Percentiles rank a stretch among this genome's conserved stretches.
Evolutionary conservation across 2,113 vertebrate genomes (phyloP).

Genomic region (Erpornis zantholeuca): DNA sequence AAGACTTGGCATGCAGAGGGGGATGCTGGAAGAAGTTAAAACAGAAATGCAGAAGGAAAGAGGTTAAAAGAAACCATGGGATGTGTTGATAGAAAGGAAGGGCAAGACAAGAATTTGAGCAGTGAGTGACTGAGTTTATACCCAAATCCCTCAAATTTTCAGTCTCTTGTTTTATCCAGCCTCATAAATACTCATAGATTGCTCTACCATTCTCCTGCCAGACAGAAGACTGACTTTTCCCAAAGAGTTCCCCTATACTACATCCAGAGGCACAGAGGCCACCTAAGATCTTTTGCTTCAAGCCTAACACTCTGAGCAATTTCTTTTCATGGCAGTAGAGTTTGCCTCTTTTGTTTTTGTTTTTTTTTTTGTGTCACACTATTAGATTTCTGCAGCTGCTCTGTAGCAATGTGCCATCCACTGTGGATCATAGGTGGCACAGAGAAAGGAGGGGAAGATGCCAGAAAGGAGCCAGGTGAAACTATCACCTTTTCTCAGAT

Average conservation of each 20-base stretch:
- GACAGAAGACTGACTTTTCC: not conserved
- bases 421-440: not conserved
- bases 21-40: not conserved
- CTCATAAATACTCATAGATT: not conserved
- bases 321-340: not conserved
- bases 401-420: not conserved
- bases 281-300: not conserved
- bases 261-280: not conserved
- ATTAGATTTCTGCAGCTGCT: not conserved
- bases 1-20: not conserved
- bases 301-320: not conserved
- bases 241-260: not conserved
- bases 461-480: not conserved
- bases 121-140: not conserved
- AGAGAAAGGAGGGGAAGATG: not conserved
- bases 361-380: not conserved
- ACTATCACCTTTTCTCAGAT: not conserved
- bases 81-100: not conserved
- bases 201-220: not conserved
- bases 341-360: not conserved
- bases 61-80: not conserved
- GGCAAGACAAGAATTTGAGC: not conserved
- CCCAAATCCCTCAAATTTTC: not conserved
- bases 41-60: not conserved
- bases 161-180: not conserved